Evolutionary conservation across 2,113 vertebrate species (phyloP).

Genomic region (Paramisgurnus dabryanus): DNA sequence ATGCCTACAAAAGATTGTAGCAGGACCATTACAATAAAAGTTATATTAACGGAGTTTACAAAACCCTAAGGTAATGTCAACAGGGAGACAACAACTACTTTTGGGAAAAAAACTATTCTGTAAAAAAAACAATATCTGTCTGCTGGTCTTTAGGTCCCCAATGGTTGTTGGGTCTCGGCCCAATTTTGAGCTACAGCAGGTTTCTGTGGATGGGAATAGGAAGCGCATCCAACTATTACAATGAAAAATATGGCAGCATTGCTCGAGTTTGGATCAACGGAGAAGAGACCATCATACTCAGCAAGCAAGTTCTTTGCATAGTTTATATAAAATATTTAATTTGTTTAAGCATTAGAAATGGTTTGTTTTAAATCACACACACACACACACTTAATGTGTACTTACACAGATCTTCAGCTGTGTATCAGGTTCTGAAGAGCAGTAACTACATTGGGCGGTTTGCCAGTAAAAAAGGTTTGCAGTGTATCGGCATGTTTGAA

Average conservation of each 20-base stretch:
- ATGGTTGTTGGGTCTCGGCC: slow-evolving; percentile 87
- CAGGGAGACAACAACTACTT: no score
- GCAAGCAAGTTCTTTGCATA: slow-evolving; percentile 77
- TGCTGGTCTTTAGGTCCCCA: slow-evolving; percentile 79
- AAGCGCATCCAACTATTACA: slow-evolving; percentile 93
- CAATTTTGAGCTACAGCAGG: slow-evolving; percentile 83
- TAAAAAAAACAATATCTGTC: not conserved
- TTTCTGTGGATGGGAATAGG: slow-evolving; percentile 93
- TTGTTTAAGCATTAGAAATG: no score
- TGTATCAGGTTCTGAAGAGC: slow-evolving; percentile 87
- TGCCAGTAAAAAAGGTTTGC: slow-evolving; percentile 83
- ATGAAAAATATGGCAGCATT: slow-evolving; percentile 87
- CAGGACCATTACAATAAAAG: no score
- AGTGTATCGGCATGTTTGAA: slow-evolving; percentile 91
- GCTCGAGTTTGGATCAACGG: slow-evolving; percentile 91
- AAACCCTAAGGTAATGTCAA: no score
- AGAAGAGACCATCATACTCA: slow-evolving; percentile 92
- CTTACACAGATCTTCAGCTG: slow-evolving; percentile 80
- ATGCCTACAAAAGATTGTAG: no score
- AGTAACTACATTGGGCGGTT: slow-evolving; percentile 83
- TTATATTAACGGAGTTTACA: no score
- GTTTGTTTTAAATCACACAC: no score
- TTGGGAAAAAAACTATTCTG: no score
- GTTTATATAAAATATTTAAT: no score
- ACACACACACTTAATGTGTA: no score